Conservation (phyloP, 1,140 invertebrate species). For the Subanguina moxae region DNA sequence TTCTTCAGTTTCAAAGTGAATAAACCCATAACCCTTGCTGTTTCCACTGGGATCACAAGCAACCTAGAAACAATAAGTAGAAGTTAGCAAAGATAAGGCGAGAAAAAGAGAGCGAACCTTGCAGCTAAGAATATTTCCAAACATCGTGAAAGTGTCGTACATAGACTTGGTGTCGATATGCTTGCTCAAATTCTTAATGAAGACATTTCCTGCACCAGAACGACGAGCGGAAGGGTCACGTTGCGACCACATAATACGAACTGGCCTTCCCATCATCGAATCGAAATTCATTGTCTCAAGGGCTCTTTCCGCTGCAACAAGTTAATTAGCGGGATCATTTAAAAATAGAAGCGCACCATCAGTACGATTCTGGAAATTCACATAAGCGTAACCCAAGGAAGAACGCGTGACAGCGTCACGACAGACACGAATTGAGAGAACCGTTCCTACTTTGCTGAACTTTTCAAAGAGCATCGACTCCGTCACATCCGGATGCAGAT, state of each 20-base stretch:
- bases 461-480: slow-evolving; percentile 99
- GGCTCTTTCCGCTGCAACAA: slow-evolving; percentile 81
- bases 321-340: background rate
- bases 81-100: slow-evolving; percentile 5
- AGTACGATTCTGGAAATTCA: slow-evolving; percentile 97
- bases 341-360: slow-evolving; percentile 65
- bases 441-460: slow-evolving; percentile 93
- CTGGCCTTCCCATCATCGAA: slow-evolving; percentile 87
- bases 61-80: slow-evolving; percentile 58
- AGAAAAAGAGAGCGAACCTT: slow-evolving; percentile 67
- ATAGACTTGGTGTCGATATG: slow-evolving; percentile 98
- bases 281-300: slow-evolving; percentile 99
- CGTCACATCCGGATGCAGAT: slow-evolving; percentile 92
- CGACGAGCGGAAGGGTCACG: slow-evolving; percentile 93
- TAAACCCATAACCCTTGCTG: slow-evolving; percentile 97
- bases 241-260: slow-evolving; percentile 99
- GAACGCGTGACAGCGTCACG: slow-evolving; percentile 91
- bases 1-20: slow-evolving; percentile 99
- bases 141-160: slow-evolving; percentile 98
- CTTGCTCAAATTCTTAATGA: slow-evolving; percentile 96
- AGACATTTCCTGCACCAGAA: slow-evolving; percentile 97
- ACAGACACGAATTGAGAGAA: slow-evolving; percentile 95
- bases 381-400: slow-evolving; percentile 97
- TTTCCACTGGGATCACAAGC: slow-evolving; percentile 91
- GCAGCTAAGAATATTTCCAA: slow-evolving; percentile 97